Conservation (phyloP, 2,888 invertebrate species). For the Pyrrhia umbra region DNA sequence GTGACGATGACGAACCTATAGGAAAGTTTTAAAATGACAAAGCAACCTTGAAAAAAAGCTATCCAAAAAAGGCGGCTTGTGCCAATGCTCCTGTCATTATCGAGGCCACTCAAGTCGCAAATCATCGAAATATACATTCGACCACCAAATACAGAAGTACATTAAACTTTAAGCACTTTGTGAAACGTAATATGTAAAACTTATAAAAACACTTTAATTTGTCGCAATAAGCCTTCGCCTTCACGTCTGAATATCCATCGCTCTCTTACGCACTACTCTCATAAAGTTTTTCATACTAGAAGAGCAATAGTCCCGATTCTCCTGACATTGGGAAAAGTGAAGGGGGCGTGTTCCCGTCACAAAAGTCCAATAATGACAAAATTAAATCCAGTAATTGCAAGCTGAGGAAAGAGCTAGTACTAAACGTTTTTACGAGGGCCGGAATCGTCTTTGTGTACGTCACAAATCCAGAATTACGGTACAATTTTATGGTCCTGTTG, state of each 20-base stretch:
- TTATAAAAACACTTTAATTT: slow-evolving; percentile 18
- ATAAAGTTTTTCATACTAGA: not conserved
- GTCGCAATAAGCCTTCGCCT: slow-evolving; percentile 1
- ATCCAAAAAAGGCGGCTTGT: slow-evolving; percentile 25
- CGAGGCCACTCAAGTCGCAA: slow-evolving; percentile 40
- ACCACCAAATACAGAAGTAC: slow-evolving; percentile 38
- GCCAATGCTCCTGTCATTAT: slow-evolving; percentile 27
- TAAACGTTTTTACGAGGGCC: slow-evolving; percentile 55
- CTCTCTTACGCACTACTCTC: slow-evolving; percentile 3
- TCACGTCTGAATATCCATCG: not conserved
- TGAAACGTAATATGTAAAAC: slow-evolving; percentile 22
- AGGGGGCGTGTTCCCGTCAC: slow-evolving; percentile 29
- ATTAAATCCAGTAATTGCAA: slow-evolving; percentile 53
- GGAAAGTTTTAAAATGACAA: slow-evolving; percentile 21
- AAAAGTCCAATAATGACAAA: slow-evolving; percentile 42
- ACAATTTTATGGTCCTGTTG: slow-evolving; percentile 17
- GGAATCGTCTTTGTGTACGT: slow-evolving; percentile 32
- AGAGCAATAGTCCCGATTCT: slow-evolving; percentile 1
- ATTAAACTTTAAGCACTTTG: slow-evolving; percentile 34
- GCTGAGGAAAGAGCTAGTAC: slow-evolving; percentile 34
- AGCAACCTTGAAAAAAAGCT: slow-evolving; percentile 20
- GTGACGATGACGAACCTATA: not conserved
- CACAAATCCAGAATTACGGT: slow-evolving; percentile 29
- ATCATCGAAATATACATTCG: slow-evolving; percentile 45
- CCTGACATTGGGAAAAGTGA: slow-evolving; percentile 18